Percentiles rank a stretch among this genome's conserved stretches.
Conservation (phyloP, 2,888 invertebrate species). For the Leptinotarsa tumamoca region DNA sequence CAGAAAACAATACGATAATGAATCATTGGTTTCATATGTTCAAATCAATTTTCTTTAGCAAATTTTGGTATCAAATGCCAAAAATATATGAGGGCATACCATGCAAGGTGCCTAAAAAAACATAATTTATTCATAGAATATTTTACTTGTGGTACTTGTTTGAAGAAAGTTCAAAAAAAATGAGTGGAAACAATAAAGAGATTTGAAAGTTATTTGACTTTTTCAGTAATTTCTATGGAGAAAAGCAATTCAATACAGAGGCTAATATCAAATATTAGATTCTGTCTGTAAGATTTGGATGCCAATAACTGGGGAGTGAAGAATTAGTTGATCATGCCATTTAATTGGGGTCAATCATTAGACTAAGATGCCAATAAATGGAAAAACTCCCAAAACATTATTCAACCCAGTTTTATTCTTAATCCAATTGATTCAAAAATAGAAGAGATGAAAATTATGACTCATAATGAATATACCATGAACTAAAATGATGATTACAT, state of each 20-base stretch:
- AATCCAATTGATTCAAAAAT: background rate
- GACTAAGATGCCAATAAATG: background rate
- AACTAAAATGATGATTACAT: constrained; percentile 3
- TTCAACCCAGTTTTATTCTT: background rate
- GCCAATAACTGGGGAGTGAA: background rate
- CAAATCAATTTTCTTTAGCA: constrained; percentile 1
- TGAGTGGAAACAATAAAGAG: background rate
- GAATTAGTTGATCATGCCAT: background rate
- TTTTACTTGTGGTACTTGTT: background rate
- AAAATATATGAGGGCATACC: constrained; percentile 4
- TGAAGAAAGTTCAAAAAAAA: background rate
- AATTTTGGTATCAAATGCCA: background rate
- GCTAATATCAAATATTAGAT: background rate
- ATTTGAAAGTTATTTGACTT: background rate
- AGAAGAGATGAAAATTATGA: background rate
- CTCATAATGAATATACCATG: background rate
- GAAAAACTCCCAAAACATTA: background rate
- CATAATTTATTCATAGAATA: background rate
- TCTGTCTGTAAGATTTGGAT: background rate
- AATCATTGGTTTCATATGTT: background rate
- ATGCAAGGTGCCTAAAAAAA: background rate
- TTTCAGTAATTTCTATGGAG: background rate
- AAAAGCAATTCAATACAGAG: background rate
- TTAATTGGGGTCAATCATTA: background rate
- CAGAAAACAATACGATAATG: background rate